Conservation (phyloP, 2,888 invertebrate species). For the Sepiola atlantica region DNA sequence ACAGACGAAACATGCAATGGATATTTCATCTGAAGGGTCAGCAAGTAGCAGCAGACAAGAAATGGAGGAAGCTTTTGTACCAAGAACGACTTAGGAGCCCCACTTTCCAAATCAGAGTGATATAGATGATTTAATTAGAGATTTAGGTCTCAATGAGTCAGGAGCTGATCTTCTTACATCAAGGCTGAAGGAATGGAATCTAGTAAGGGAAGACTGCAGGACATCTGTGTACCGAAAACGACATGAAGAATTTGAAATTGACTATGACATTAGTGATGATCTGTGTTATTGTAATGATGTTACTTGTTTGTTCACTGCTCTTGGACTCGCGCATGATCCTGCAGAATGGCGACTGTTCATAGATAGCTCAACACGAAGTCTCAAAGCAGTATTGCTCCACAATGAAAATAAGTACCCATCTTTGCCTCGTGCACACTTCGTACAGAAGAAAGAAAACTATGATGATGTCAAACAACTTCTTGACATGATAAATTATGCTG, state of each 20-base stretch:
- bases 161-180: neutral
- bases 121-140: neutral
- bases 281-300: neutral
- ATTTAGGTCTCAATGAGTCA: neutral
- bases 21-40: conserved; percentile 3
- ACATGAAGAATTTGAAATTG: neutral
- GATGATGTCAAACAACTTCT: too few species aligned
- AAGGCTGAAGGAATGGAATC: too few species aligned
- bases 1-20: neutral
- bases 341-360: too few species aligned
- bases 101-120: too few species aligned
- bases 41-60: neutral
- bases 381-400: neutral
- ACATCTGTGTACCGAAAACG: too few species aligned
- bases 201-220: too few species aligned
- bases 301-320: neutral
- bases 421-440: too few species aligned
- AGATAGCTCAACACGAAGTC: too few species aligned
- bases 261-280: neutral
- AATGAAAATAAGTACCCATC: neutral
- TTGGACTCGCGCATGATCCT: too few species aligned
- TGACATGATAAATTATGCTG: too few species aligned
- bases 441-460: too few species aligned
- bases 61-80: neutral
- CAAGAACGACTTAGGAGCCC: too few species aligned